Evolutionary conservation across 2,797 vertebrate genomes (phyloP).

Genomic region (Gadopsis marmoratus): DNA sequence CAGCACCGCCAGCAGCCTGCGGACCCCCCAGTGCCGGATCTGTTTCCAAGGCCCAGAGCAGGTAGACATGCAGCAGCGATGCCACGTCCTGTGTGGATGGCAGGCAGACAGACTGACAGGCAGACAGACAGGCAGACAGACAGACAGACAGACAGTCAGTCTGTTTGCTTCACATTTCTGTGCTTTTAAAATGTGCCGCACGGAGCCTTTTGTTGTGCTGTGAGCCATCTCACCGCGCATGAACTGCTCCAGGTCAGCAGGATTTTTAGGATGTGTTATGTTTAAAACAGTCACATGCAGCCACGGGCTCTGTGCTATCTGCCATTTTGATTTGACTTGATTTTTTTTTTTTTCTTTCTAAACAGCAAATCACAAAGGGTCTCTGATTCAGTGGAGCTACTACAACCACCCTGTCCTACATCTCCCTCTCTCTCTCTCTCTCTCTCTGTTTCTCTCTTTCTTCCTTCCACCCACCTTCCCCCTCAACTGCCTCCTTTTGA

Average conservation of each 20-base stretch:
- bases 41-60: conserved; percentile 96
- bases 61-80: conserved; percentile 75
- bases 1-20: conserved; percentile 91
- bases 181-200: conserved; percentile 7
- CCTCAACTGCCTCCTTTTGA: conserved; percentile 37
- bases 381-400: conserved; percentile 52
- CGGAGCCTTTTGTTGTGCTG: conserved; percentile 34
- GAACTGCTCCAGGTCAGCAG: conserved; percentile 19
- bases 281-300: background rate
- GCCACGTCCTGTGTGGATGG: conserved; percentile 31
- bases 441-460: too few species aligned
- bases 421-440: conserved; percentile 9
- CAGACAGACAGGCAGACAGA: background rate
- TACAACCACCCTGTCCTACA: conserved; percentile 55
- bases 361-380: conserved; percentile 48
- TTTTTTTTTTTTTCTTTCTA: background rate
- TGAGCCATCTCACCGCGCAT: conserved; percentile 16
- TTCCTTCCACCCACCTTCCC: conserved; percentile 31
- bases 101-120: background rate
- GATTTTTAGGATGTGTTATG: background rate
- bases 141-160: too few species aligned
- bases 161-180: conserved; percentile 31
- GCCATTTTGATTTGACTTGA: conserved; percentile 54
- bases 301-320: conserved; percentile 28
- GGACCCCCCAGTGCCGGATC: conserved; percentile 94